Percentiles rank a stretch among this genome's conserved stretches.
These are phyloP conservation scores for Heliconius melpomene DNA, from an alignment of 1,140 invertebrate genomes.

Conservation along the genomic window DNA sequence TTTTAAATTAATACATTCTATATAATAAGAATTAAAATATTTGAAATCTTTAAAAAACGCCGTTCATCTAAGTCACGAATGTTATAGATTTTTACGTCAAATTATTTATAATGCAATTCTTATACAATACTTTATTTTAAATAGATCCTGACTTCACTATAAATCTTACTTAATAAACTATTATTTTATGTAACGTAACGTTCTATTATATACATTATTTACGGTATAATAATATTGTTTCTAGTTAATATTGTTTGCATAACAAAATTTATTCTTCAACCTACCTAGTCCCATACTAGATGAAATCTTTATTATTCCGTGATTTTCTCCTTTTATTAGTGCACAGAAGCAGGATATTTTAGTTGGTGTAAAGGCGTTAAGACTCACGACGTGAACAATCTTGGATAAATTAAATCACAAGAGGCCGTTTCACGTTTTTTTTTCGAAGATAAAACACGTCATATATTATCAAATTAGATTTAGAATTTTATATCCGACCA, in stretches of 20 bases:
- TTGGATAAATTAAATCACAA: not conserved
- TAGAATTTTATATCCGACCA: too few relatives aligned
- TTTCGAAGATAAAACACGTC: too few relatives aligned
- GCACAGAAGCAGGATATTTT: not conserved
- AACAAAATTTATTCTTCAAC: not conserved
- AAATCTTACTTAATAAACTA: slow-evolving; percentile 3
- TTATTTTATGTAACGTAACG: slow-evolving; percentile 2
- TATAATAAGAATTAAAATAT: too few relatives aligned
- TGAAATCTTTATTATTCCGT: not conserved
- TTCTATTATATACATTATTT: not conserved
- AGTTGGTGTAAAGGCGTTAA: not conserved
- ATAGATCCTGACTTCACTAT: too few relatives aligned
- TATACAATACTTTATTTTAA: too few relatives aligned
- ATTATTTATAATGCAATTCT: too few relatives aligned
- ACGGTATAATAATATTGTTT: not conserved
- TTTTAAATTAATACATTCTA: too few relatives aligned
- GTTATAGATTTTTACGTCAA: not conserved
- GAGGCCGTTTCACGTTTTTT: too few relatives aligned
- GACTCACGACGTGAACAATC: not conserved
- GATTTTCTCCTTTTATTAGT: not conserved
- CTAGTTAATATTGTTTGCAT: not conserved
- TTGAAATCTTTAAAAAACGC: too few relatives aligned
- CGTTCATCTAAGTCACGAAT: not conserved
- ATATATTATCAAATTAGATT: too few relatives aligned
- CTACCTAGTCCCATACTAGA: not conserved